These are phyloP conservation scores for Myrmecophaga tridactyla DNA, from an alignment of 2,113 vertebrate genomes.

Conservation along the genomic window DNA sequence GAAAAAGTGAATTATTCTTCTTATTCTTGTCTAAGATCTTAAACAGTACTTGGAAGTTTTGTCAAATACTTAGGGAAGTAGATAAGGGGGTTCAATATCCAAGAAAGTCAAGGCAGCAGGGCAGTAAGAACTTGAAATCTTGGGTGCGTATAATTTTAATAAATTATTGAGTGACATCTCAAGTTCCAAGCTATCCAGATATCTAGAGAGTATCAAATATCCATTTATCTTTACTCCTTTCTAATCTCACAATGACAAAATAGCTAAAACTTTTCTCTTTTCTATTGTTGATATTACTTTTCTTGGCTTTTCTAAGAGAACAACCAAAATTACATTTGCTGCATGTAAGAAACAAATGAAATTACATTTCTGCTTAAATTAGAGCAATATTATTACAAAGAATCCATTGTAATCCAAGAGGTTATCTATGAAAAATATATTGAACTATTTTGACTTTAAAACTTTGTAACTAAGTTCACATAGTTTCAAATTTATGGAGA, in stretches of 20 bases:
- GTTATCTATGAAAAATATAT: background rate
- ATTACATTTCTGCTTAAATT: constrained; percentile 17
- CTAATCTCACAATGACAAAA: background rate
- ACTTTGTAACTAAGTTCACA: constrained; percentile 12
- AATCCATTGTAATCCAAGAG: constrained; percentile 22
- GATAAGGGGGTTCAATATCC: background rate
- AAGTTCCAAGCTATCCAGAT: background rate
- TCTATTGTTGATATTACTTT: background rate
- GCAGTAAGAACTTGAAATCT: background rate
- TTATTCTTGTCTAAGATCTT: background rate
- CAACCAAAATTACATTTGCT: background rate
- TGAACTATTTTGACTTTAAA: background rate
- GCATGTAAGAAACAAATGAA: background rate
- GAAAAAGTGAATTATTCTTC: background rate
- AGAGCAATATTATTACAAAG: background rate
- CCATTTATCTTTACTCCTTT: constrained; percentile 3
- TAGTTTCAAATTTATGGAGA: constrained; percentile 30
- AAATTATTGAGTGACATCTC: background rate
- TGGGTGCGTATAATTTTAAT: background rate
- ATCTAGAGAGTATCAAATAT: background rate
- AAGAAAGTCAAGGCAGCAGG: background rate
- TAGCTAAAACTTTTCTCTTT: background rate
- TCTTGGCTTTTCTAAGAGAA: background rate
- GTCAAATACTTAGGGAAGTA: background rate
- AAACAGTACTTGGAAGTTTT: background rate